Evolutionary conservation across 2,797 vertebrate species (phyloP), one percentile per base, ranked within the genome.

Genomic region (Petrocephalus sullivani): DNA sequence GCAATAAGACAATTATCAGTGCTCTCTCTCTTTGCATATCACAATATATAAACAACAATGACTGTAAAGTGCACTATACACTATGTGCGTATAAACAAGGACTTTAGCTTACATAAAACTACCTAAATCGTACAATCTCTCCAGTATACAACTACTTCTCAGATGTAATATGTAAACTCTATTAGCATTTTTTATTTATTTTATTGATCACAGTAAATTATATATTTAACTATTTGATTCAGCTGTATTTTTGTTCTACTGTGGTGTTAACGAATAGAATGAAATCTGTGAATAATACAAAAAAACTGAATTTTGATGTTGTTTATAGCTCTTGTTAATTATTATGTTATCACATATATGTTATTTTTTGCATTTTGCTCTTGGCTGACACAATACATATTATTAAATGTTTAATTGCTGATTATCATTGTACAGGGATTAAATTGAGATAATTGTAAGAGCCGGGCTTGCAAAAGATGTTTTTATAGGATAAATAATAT

Each of bases 391-490:
- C 81, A 84, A 53, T 54, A 54, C 19, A 84, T 53, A n/a, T 83
- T 83, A 51, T 54, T 84, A 54, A 51, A 54, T 84, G 81, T 10
- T 12, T 10, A 51, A 56, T 16, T 58, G 12, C 53, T 23, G 14
- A 85, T 23, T 57, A 28, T 19, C 19, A 57, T n/a, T 12, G 51
- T 21, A 83, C 1, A 28, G 9, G 4, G 21, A 54, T 37, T 85
- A 21, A 83, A 23, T 19, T 57, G 14, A 33, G 8, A 37, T 86
- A n/a, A 37, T 14, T 83, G 78, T 21, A 49, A 53, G 46, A 83
- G 78, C 49, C 2, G 6, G 51, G 81, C 23, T 85, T 85, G 53
- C 37, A 86, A 67, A 90, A 88, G 81, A 51, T 78, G 23, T 89
- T 58, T 33, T 37, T 53, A 78, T 5, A 78, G 14, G 56, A 21